Evolutionary conservation across 2,797 vertebrate species (phyloP).

Genomic region (Pseudomugil gertrudae): DNA sequence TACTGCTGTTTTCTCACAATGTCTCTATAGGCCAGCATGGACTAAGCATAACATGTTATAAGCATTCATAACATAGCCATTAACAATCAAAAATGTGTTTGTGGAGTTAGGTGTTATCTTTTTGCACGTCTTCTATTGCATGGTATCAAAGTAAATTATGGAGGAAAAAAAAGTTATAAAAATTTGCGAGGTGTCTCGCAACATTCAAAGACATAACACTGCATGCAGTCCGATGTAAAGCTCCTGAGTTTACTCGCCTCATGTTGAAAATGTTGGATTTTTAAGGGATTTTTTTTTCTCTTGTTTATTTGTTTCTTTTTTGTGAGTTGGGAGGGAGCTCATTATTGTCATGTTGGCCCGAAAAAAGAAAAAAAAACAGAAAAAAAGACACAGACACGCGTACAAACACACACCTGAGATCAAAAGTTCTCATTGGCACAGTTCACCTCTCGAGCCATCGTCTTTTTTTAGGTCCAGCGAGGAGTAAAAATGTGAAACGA

Average conservation of each 20-base stretch:
- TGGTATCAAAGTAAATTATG: constrained; percentile 88
- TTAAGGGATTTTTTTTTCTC: not conserved
- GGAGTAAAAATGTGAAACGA: constrained; percentile 79
- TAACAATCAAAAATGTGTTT: constrained; percentile 87
- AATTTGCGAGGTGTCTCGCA: constrained; percentile 76
- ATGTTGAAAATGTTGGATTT: constrained; percentile 63
- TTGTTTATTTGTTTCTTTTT: constrained; percentile 57
- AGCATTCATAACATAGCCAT: constrained; percentile 88
- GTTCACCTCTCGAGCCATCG: constrained; percentile 56
- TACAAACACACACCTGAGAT: constrained; percentile 60
- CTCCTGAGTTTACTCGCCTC: constrained; percentile 81
- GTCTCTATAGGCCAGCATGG: constrained; percentile 88
- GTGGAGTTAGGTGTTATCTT: constrained; percentile 89
- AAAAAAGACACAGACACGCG: constrained; percentile 14
- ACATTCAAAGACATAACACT: constrained; percentile 82
- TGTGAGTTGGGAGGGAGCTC: constrained; percentile 79
- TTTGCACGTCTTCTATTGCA: constrained; percentile 90
- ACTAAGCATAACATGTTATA: constrained; percentile 88
- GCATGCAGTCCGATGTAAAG: constrained; percentile 83
- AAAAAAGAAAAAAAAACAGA: constrained; percentile 50
- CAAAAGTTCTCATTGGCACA: constrained; percentile 60
- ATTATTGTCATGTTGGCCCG: constrained; percentile 82
- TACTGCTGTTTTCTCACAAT: constrained; percentile 87
- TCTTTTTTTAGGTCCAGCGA: constrained; percentile 69
- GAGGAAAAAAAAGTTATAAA: constrained; percentile 74